Conservation (phyloP, 2,113 vertebrate species). For the Pseudorectes ferrugineus region DNA sequence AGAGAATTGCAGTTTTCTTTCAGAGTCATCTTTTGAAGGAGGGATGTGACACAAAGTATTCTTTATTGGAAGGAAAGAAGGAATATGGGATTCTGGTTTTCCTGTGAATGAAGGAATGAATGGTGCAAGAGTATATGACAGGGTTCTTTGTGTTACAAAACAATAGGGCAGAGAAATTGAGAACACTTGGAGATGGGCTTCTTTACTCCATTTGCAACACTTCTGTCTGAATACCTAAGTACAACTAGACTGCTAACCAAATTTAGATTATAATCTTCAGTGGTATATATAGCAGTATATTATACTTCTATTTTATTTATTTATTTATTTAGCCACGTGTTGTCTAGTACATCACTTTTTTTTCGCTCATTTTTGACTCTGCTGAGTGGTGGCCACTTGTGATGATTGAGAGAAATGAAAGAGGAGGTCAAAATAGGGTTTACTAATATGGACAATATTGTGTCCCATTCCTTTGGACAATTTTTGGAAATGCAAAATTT, state of each 20-base stretch:
- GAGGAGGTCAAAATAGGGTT: background rate
- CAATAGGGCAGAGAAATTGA: constrained; percentile 25
- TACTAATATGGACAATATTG: background rate
- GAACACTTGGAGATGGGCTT: background rate
- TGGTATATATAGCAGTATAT: background rate
- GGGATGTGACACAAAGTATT: constrained; percentile 3
- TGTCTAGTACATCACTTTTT: background rate
- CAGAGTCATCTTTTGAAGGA: constrained; percentile 20
- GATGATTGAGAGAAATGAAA: background rate
- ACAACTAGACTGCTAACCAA: background rate
- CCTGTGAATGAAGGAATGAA: constrained; percentile 3
- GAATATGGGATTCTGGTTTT: constrained; percentile 19
- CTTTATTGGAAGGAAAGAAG: constrained; percentile 20
- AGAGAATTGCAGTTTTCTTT: constrained; percentile 17
- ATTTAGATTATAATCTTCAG: background rate
- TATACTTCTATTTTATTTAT: background rate
- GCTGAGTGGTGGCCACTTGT: background rate
- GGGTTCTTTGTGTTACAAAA: background rate
- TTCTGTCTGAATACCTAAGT: background rate
- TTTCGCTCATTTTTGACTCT: background rate
- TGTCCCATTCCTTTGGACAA: background rate
- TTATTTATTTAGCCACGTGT: background rate
- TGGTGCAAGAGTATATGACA: background rate
- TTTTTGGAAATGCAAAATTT: background rate
- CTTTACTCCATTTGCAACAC: background rate